Conservation (phyloP, 2,888 invertebrate genomes). For the Dascillus cervinus region DNA sequence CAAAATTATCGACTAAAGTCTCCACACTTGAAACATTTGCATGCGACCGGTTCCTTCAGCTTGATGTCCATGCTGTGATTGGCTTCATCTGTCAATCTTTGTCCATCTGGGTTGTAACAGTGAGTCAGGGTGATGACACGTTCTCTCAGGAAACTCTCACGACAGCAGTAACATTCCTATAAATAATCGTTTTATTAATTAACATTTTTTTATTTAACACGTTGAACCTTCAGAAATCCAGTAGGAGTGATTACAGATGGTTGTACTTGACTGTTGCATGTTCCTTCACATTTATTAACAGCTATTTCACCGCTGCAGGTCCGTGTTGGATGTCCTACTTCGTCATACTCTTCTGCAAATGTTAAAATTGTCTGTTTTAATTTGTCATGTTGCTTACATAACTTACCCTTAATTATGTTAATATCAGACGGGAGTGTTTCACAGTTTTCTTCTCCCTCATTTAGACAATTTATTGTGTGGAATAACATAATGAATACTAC, state of each 20-base stretch:
- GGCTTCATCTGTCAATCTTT: constrained; percentile 62
- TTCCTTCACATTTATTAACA: constrained; percentile 90
- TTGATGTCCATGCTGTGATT: constrained; percentile 72
- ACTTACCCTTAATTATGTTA: constrained; percentile 73
- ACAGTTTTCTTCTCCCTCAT: constrained; percentile 62
- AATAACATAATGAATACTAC: neutral
- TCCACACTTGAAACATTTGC: constrained; percentile 85
- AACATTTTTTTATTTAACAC: neutral
- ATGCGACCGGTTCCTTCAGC: constrained; percentile 79
- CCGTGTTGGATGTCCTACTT: constrained; percentile 71
- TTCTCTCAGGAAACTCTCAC: constrained; percentile 78
- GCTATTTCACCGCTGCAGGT: constrained; percentile 85
- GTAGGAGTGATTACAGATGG: constrained; percentile 83
- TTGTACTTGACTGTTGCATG: constrained; percentile 85
- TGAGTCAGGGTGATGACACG: constrained; percentile 71
- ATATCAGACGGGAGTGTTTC: constrained; percentile 82
- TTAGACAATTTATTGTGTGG: constrained; percentile 18
- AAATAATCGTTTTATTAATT: constrained; percentile 20
- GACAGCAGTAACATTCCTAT: constrained; percentile 87
- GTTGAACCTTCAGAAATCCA: constrained; percentile 82
- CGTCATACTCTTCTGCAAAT: constrained; percentile 76
- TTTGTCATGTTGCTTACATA: constrained; percentile 2
- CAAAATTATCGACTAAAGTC: constrained; percentile 62
- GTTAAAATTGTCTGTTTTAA: constrained; percentile 7
- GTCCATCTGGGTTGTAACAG: constrained; percentile 84